Conservation (phyloP, 2,113 vertebrate genomes). For the Myotis yumanensis region DNA sequence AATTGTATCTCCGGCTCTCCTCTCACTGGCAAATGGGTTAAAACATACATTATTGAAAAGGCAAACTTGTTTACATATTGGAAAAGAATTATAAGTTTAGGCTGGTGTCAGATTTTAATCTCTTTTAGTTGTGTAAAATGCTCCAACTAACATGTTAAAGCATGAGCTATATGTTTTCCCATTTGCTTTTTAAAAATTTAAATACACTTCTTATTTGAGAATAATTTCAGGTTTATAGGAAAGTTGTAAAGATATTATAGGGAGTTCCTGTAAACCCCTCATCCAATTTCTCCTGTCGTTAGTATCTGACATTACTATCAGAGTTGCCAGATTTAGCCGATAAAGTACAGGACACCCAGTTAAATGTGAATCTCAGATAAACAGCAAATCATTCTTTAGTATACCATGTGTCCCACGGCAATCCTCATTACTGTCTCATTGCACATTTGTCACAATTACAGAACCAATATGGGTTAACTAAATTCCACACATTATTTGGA, state of each 20-base stretch:
- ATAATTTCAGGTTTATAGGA: slow-evolving; percentile 2
- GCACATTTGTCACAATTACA: neutral
- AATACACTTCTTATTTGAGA: slow-evolving; percentile 23
- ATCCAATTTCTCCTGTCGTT: neutral
- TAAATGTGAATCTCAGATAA: slow-evolving; percentile 7
- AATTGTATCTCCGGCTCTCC: slow-evolving; percentile 59
- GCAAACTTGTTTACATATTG: slow-evolving; percentile 57
- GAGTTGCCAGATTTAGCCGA: neutral
- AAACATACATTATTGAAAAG: slow-evolving; percentile 36
- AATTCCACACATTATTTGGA: neutral
- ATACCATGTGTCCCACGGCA: neutral
- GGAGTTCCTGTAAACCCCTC: neutral
- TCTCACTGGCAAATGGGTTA: slow-evolving; percentile 23
- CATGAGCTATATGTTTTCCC: neutral
- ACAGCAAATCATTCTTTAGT: neutral
- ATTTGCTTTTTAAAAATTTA: neutral
- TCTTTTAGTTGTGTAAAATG: neutral
- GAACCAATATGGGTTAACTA: neutral
- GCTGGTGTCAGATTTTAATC: slow-evolving; percentile 30
- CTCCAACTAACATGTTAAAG: slow-evolving; percentile 27
- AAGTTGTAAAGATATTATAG: neutral
- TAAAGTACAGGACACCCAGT: neutral
- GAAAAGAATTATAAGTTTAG: neutral
- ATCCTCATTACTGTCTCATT: neutral
- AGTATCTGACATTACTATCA: neutral